Base-by-base conservation (phyloP, 2,888 invertebrate species). In the Zygothrica quintamaculata region DNA sequence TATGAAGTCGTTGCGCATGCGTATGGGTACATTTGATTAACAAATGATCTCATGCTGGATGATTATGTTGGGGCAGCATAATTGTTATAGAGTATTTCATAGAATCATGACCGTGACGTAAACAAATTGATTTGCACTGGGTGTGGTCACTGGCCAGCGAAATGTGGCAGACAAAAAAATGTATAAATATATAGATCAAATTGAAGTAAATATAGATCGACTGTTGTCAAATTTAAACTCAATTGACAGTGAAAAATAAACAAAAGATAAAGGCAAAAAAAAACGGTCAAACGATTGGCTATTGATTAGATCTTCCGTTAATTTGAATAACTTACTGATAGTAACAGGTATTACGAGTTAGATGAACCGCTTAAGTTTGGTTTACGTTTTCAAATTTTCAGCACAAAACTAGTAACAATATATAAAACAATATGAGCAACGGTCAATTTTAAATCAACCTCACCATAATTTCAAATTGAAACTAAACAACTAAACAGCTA, bases 1-100 rank as follows among this genome's bases (percentile, higher is more conserved):
- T 29, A 1, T 9, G 29, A 11, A 51, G 33, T 11, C 43, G 39
- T 7, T 25, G 33, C 33, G 44, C 69, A 48, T 39, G 52, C 67
- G 37, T 48, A 64, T 56, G n/a, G n/a, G n/a, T n/a, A n/a, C n/a
- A n/a, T n/a, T 46, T 47, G 64, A 22, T 22, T 3, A 22, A n/a
- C n/a, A 79, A 86, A 73, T 84, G 86, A 82, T 84, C 73, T 82
- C 84, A 82, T 75, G 47, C 25, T 46, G 55, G 51, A 47, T 33
- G 52, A 51, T 65, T 65, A 60, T 61, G 59, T 39, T 55, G 50
- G 33, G 59, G 44, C 65, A 84, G 74, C 73, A 79, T 82, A 84
- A 77, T 48, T 69, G 42, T 43, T 84, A 58, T 65, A 73, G 56
- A 75, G 84, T 84, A 80, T 82, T 80, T 74, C 84, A 80, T 53